Conservation (phyloP, 2,797 vertebrate genomes). For the Rhinichthys osculus region DNA sequence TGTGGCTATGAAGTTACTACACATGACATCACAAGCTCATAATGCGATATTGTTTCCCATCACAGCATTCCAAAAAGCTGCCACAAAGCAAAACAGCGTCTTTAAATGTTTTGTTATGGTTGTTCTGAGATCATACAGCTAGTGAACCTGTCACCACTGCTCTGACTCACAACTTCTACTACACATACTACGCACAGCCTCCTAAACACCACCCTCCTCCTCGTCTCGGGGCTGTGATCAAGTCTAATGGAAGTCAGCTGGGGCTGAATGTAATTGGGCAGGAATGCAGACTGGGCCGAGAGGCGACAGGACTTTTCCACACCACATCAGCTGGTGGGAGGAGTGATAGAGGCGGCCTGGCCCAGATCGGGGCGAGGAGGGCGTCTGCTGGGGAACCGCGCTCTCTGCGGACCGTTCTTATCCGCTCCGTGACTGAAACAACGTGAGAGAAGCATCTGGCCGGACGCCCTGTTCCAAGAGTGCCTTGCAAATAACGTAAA, state of each 20-base stretch:
- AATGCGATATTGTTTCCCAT: conserved; percentile 17
- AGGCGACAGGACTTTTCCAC: conserved; percentile 62
- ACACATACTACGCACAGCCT: conserved; percentile 33
- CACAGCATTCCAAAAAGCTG: background rate
- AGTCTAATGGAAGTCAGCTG: conserved; percentile 81
- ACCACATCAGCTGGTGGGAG: conserved; percentile 50
- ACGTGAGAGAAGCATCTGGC: conserved; percentile 54
- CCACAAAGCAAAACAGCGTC: conserved; percentile 10
- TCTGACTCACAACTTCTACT: conserved; percentile 52
- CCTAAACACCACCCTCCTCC: conserved; percentile 16
- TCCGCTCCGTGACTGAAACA: conserved; percentile 43
- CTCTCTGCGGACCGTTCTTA: conserved; percentile 43
- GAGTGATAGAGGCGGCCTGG: conserved; percentile 14
- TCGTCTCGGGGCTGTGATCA: conserved; percentile 71
- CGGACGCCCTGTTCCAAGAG: conserved; percentile 49
- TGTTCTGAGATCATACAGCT: conserved; percentile 48
- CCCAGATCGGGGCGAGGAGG: background rate
- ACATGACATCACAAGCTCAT: conserved; percentile 27
- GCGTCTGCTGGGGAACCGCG: background rate
- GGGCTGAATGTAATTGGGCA: conserved; percentile 77
- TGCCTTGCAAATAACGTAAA: conserved; percentile 50
- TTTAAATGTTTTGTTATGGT: conserved; percentile 54
- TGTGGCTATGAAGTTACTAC: conserved; percentile 25
- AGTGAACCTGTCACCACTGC: conserved; percentile 60
- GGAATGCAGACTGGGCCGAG: conserved; percentile 77